Percentiles rank a stretch among this genome's conserved stretches.
Evolutionary conservation across 1,140 invertebrate species (phyloP).

Genomic region (Drosophila dunni): DNA sequence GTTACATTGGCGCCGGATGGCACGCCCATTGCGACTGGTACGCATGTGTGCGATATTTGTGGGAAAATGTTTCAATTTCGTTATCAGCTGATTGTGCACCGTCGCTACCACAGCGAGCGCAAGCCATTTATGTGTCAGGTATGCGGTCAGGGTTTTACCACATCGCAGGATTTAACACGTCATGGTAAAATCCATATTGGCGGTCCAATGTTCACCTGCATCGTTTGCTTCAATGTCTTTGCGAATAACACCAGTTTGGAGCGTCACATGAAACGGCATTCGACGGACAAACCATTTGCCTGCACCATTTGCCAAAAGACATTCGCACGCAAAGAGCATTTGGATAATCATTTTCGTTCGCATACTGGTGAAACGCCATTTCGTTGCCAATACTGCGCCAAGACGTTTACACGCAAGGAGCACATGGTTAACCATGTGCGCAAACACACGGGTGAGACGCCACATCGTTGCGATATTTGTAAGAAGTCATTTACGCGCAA

Average conservation of each 20-base stretch:
- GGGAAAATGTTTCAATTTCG: constrained; percentile 94
- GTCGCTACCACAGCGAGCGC: constrained; percentile 92
- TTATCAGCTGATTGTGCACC: constrained; percentile 92
- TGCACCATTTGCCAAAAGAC: constrained; percentile 94
- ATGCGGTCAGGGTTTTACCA: constrained; percentile 92
- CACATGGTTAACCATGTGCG: constrained; percentile 94
- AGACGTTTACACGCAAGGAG: constrained; percentile 94
- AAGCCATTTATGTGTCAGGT: constrained; percentile 94
- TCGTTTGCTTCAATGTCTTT: constrained; percentile 90
- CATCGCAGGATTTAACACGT: constrained; percentile 90
- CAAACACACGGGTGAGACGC: constrained; percentile 94
- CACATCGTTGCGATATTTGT: constrained; percentile 93
- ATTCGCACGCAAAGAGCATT: constrained; percentile 93
- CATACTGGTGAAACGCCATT: constrained; percentile 94
- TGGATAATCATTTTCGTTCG: constrained; percentile 92
- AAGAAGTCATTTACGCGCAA: constrained; percentile 94
- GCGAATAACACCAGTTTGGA: constrained; percentile 89
- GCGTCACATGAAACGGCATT: constrained; percentile 91
- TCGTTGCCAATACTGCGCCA: constrained; percentile 91
- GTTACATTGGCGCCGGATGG: constrained; percentile 85
- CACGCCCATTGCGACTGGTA: constrained; percentile 86
- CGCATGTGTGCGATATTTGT: constrained; percentile 93
- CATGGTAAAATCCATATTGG: constrained; percentile 93
- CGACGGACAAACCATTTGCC: constrained; percentile 92
- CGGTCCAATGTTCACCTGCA: constrained; percentile 90